These are phyloP conservation scores for Periparus ater DNA, from an alignment of 2,797 vertebrate genomes.

Conservation along the genomic window DNA sequence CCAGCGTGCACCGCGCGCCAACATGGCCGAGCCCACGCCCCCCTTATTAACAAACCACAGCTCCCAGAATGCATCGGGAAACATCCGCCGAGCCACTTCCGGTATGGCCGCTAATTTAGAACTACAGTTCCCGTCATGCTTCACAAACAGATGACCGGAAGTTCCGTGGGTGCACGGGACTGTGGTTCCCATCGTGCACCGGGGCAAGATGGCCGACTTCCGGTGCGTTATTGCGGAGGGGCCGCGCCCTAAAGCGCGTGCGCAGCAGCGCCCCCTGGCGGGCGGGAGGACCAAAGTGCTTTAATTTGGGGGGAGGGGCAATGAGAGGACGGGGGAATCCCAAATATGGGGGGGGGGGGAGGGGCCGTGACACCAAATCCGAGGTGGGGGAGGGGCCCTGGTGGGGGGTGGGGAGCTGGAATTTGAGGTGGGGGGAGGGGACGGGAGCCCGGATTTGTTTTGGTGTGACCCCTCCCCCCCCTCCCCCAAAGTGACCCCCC, in stretches of 20 bases:
- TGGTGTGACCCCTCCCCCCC: no score
- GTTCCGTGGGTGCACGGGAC: accelerated
- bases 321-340: no score
- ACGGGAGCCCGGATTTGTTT: neutral
- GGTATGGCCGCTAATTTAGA: accelerated
- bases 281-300: neutral
- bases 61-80: neutral
- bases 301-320: no score
- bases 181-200: accelerated
- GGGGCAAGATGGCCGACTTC: accelerated
- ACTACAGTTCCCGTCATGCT: neutral
- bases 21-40: accelerated
- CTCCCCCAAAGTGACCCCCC: no score
- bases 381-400: no score
- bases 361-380: no score
- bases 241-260: no score
- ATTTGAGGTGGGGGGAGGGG: neutral
- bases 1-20: neutral
- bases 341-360: no score
- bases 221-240: accelerated
- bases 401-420: no score
- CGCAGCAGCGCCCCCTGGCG: neutral
- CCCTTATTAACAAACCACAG: neutral
- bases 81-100: accelerated
- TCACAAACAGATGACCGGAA: accelerated